These are phyloP conservation scores for Aspiorhynchus laticeps DNA, from an alignment of 2,113 vertebrate species.

Conservation along the genomic window DNA sequence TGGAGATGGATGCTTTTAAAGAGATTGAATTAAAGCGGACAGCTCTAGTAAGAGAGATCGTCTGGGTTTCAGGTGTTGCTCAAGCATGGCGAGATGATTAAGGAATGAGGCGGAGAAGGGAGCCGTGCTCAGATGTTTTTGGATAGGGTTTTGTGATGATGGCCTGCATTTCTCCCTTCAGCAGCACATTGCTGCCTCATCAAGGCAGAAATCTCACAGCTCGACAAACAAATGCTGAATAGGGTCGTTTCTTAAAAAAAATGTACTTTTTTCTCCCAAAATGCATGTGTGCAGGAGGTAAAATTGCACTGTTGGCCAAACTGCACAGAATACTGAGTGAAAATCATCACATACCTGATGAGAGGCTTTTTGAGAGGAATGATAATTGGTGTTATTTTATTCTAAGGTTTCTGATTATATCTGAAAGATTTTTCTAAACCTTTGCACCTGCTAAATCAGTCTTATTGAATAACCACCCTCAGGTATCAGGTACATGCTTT, in stretches of 20 bases:
- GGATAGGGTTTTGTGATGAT: constrained; percentile 31
- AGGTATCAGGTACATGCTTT: not conserved
- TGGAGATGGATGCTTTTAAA: constrained; percentile 42
- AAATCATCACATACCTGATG: not conserved
- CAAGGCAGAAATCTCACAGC: constrained; percentile 27
- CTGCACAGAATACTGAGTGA: not conserved
- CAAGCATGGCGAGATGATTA: not conserved
- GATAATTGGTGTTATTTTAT: not conserved
- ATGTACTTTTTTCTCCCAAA: constrained; percentile 22
- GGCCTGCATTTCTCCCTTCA: constrained; percentile 39
- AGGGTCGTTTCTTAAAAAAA: constrained; percentile 42
- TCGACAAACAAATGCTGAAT: constrained; percentile 39
- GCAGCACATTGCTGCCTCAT: constrained; percentile 43
- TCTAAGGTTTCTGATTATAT: not conserved
- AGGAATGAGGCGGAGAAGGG: not conserved
- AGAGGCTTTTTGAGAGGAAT: not conserved
- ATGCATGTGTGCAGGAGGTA: constrained; percentile 24
- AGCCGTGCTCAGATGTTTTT: constrained; percentile 15
- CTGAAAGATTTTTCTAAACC: not conserved
- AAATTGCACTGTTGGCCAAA: constrained; percentile 4
- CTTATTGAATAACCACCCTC: not conserved
- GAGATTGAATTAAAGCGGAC: constrained; percentile 49
- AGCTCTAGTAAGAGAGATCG: constrained; percentile 14
- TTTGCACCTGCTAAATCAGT: not conserved
- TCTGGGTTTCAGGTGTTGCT: constrained; percentile 32